These are phyloP conservation scores for Rhizoglyphus robini DNA, from an alignment of 1,140 invertebrate genomes.

Conservation along the genomic window DNA sequence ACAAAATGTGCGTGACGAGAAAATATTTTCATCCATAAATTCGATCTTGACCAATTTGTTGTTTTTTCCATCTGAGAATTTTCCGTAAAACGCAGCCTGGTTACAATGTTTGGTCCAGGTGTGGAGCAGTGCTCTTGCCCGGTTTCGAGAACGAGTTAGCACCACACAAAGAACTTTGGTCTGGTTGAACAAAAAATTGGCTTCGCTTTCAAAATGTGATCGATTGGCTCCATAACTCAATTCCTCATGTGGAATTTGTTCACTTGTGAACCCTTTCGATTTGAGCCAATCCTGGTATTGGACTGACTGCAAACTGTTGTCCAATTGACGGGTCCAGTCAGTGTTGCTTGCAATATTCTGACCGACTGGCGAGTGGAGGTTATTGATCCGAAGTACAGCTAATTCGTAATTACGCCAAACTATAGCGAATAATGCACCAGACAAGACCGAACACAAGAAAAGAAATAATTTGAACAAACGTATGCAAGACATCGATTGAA, in stretches of 20 bases:
- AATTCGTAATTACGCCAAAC: constrained; percentile 28
- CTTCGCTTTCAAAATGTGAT: constrained; percentile 5
- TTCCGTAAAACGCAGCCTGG: constrained; percentile 25
- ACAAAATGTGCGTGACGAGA: constrained; percentile 26
- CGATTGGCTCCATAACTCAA: constrained; percentile 19
- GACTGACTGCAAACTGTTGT: not conserved
- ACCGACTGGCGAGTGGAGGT: constrained; percentile 15
- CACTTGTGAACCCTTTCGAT: constrained; percentile 9
- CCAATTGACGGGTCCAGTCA: not conserved
- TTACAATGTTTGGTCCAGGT: constrained; percentile 30
- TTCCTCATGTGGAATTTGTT: constrained; percentile 23
- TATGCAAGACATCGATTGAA: not conserved
- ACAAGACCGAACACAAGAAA: constrained; percentile 26
- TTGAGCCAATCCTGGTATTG: constrained; percentile 25
- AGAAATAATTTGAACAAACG: constrained; percentile 20
- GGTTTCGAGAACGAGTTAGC: constrained; percentile 24
- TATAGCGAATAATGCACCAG: constrained; percentile 28
- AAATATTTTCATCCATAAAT: not conserved
- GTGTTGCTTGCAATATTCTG: not conserved
- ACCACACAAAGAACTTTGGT: constrained; percentile 27
- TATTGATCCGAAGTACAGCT: constrained; percentile 20
- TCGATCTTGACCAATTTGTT: not conserved
- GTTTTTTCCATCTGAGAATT: constrained; percentile 25
- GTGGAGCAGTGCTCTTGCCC: constrained; percentile 24
- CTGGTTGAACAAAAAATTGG: constrained; percentile 21